Base-by-base conservation (phyloP, 2,113 vertebrate species). In the Salminus brasiliensis region DNA sequence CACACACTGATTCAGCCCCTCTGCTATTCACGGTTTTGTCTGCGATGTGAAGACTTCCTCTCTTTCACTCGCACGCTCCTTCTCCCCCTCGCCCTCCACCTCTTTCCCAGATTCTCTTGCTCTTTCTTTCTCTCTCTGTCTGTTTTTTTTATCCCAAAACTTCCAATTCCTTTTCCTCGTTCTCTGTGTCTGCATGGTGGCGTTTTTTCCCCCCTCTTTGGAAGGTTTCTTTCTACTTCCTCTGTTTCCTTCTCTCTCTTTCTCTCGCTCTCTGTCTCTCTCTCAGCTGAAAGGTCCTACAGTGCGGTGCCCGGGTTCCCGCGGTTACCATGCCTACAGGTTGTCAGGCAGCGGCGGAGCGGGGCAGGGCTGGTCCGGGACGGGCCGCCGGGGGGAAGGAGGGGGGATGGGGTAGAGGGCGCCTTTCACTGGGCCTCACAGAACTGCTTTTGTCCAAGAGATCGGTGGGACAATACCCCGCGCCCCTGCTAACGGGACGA, bases 361-460 rank as follows among this genome's bases (percentile, higher is more conserved):
- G 73, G 80, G 72, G 79, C 85, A 87, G 80, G 60, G 82, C 79
- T 74, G 76, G 73, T 81, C 80, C 81, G 81, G 78, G 78, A 52
- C 59, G 76, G 86, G 87, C 85, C 86, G 85, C 85, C 86, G 83
- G 30, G 85, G 55, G 0, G 53, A 30, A 34, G 30, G 23, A 25
- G 85, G 71, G 87, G 85, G 87, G 87, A 76, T 6, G 85, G 81
- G 86, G 89, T 85, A 90, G 85, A 88, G 87, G 18, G 86, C 82
- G 60, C 82, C 83, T 89, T 90, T 86, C 87, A 89, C 84, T 88
- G 89, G 52, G 89, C 88, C 88, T 88, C 91, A 91, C 90, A 92
- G 91, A 85, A 86, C 87, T 85, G 90, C 90, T 88, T 93, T 93
- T 94, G 93, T 93, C 91, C 91, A 87, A 11, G 80, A 49, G 84